Percentiles rank a stretch among this genome's conserved stretches.
Evolutionary conservation across 1,140 invertebrate genomes (phyloP).

Genomic region (Eumeta japonica): DNA sequence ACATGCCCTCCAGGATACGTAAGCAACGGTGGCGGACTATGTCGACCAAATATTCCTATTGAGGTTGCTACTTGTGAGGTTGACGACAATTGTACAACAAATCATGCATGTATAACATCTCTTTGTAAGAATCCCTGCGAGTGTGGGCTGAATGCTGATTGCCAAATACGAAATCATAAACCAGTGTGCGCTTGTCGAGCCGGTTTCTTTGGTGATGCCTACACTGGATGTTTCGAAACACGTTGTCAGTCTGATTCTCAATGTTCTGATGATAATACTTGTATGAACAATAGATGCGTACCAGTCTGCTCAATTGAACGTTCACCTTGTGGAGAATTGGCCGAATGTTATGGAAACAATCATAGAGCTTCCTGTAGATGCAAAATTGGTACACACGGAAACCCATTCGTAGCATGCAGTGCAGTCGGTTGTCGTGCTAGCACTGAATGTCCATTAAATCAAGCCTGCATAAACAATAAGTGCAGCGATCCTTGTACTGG

Average conservation of each 20-base stretch:
- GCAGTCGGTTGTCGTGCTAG: constrained; percentile 75
- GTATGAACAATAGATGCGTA: constrained; percentile 75
- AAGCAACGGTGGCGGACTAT: constrained; percentile 77
- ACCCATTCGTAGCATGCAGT: constrained; percentile 75
- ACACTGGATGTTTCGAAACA: constrained; percentile 70
- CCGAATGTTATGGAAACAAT: constrained; percentile 73
- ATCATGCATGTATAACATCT: constrained; percentile 76
- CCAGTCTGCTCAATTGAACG: constrained; percentile 71
- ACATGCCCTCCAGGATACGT: constrained; percentile 85
- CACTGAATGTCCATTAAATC: constrained; percentile 71
- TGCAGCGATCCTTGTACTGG: constrained; percentile 74
- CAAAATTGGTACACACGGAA: constrained; percentile 75
- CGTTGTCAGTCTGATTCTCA: constrained; percentile 73
- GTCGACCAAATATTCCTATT: constrained; percentile 68
- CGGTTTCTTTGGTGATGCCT: constrained; percentile 79
- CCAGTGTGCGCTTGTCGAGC: constrained; percentile 79
- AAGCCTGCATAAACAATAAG: constrained; percentile 76
- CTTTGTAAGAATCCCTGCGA: constrained; percentile 80
- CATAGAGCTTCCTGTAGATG: constrained; percentile 82
- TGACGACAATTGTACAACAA: constrained; percentile 73
- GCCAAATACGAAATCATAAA: constrained; percentile 77
- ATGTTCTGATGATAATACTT: constrained; percentile 74
- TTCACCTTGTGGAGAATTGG: constrained; percentile 67
- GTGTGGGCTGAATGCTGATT: constrained; percentile 78
- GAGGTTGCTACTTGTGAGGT: constrained; percentile 66